These are phyloP conservation scores for Eriocheir sinensis DNA, from an alignment of 1,140 invertebrate species.

Conservation along the genomic window DNA sequence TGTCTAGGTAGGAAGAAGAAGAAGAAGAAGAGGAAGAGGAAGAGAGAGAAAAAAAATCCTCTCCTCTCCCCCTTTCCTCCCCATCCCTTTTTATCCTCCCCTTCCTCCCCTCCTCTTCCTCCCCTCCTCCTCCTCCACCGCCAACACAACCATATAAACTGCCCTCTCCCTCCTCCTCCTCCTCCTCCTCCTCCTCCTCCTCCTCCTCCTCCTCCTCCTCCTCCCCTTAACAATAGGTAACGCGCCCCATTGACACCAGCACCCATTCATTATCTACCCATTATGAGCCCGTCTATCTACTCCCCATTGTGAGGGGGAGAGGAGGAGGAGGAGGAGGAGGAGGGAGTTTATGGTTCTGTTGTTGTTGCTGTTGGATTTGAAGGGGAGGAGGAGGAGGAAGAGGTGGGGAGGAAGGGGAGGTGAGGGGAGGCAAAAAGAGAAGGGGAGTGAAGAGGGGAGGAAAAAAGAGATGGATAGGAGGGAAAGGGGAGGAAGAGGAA, in stretches of 20 bases:
- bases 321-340: no score
- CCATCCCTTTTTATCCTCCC: neutral
- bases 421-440: no score
- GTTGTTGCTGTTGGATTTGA: no score
- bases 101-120: neutral
- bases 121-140: neutral
- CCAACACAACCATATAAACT: neutral
- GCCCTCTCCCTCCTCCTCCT: neutral
- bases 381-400: no score
- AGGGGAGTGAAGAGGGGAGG: neutral
- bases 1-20: no score
- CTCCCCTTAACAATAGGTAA: no score
- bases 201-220: neutral
- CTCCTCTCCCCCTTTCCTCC: neutral
- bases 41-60: no score
- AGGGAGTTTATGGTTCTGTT: no score
- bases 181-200: neutral
- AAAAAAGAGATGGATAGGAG: no score
- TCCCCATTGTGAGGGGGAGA: neutral
- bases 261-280: neutral
- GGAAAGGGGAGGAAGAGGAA: neutral
- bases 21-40: no score
- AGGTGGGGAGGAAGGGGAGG: no score
- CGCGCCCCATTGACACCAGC: neutral
- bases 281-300: constrained; percentile 26